A percentile compares a stretch with the other conserved stretches of the same genome.
Evolutionary conservation across 2,113 vertebrate genomes (phyloP).

Genomic region (Gnathonemus longibarbis): DNA sequence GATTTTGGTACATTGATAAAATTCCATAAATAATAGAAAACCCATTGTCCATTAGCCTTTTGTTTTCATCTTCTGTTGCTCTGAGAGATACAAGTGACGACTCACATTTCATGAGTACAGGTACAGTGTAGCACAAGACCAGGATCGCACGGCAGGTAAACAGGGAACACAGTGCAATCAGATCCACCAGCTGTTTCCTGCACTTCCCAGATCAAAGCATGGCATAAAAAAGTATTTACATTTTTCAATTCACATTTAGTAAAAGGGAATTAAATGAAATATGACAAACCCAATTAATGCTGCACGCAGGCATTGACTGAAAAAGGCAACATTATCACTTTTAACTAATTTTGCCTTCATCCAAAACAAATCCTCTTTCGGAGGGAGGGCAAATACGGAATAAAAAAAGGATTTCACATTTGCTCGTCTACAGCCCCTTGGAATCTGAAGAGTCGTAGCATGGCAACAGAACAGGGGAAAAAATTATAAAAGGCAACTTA

Average conservation of each 20-base stretch:
- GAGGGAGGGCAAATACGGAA: slow-evolving; percentile 19
- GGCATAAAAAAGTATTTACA: slow-evolving; percentile 55
- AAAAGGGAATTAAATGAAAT: slow-evolving; percentile 35
- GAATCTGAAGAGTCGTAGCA: background rate
- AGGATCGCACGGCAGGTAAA: slow-evolving; percentile 44
- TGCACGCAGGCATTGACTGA: slow-evolving; percentile 27
- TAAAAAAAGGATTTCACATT: slow-evolving; percentile 54
- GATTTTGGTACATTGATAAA: slow-evolving; percentile 16
- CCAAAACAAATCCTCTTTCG: slow-evolving; percentile 50
- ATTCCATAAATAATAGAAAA: slow-evolving; percentile 11
- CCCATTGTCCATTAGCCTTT: background rate
- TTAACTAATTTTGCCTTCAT: slow-evolving; percentile 30
- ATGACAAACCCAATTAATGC: slow-evolving; percentile 33
- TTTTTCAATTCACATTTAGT: slow-evolving; percentile 59
- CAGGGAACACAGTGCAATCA: slow-evolving; percentile 58
- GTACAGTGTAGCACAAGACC: slow-evolving; percentile 48
- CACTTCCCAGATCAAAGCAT: slow-evolving; percentile 50
- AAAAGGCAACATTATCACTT: slow-evolving; percentile 44
- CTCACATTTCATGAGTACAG: background rate
- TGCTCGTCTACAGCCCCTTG: background rate
- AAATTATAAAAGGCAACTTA: background rate
- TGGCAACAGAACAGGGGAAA: background rate
- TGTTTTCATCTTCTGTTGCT: background rate
- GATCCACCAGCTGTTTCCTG: slow-evolving; percentile 50
- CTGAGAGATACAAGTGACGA: background rate